These are phyloP conservation scores for Apis laboriosa DNA, from an alignment of 1,140 invertebrate genomes.

Conservation along the genomic window DNA sequence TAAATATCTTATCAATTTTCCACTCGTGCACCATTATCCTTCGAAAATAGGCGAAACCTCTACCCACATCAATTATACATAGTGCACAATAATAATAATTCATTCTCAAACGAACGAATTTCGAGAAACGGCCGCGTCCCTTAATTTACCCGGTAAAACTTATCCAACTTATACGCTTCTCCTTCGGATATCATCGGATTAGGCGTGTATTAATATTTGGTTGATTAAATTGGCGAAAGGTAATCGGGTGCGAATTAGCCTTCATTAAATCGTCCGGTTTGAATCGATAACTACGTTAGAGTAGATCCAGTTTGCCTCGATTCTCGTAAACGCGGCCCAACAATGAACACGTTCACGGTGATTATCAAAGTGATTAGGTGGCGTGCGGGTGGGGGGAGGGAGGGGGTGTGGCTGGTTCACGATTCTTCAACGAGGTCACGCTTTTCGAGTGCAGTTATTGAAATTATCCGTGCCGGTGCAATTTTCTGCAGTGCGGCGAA, in stretches of 20 bases:
- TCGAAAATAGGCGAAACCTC: neutral
- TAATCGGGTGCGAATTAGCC: constrained; percentile 7
- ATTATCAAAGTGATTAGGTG: constrained; percentile 39
- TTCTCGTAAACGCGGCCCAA: neutral
- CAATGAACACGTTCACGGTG: constrained; percentile 26
- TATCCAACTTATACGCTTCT: neutral
- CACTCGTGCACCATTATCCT: too few relatives aligned
- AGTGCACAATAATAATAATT: neutral
- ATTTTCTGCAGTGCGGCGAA: constrained; percentile 21
- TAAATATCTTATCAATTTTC: too few relatives aligned
- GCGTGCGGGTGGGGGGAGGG: neutral
- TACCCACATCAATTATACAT: neutral
- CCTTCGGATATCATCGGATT: neutral
- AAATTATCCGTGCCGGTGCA: constrained; percentile 21
- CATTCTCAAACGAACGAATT: neutral
- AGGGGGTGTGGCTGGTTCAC: neutral
- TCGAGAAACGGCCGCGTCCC: neutral
- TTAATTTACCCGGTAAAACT: neutral
- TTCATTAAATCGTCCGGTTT: constrained; percentile 12
- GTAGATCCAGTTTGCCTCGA: neutral
- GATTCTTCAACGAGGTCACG: constrained; percentile 10
- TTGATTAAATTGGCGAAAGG: constrained; percentile 15
- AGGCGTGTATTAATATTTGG: neutral
- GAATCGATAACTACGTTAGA: constrained; percentile 15
- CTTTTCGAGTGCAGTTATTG: constrained; percentile 24